Evolutionary conservation across 1,140 invertebrate genomes (phyloP).

Genomic region (Portunus trituberculatus): DNA sequence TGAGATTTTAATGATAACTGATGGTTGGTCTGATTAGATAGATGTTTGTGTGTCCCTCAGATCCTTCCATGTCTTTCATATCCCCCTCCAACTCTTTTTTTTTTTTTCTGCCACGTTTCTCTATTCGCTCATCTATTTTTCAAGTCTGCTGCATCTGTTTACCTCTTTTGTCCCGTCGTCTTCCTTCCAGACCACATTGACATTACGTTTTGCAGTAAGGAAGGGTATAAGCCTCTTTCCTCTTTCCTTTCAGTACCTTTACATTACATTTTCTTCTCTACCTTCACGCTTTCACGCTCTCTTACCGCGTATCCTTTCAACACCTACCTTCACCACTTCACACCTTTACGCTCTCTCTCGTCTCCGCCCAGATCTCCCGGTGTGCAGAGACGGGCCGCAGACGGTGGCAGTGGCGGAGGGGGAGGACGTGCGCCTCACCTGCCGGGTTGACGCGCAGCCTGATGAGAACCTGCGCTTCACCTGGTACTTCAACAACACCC

Average conservation of each 20-base stretch:
- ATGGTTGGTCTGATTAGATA: no score
- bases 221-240: neutral
- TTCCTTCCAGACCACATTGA: neutral
- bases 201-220: no score
- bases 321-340: neutral
- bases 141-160: neutral
- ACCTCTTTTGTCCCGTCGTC: neutral
- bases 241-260: neutral
- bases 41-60: no score
- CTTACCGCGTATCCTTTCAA: neutral
- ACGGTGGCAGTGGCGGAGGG: constrained; percentile 75
- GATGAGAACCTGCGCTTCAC: constrained; percentile 70
- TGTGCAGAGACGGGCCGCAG: constrained; percentile 65
- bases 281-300: neutral
- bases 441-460: constrained; percentile 72
- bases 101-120: neutral
- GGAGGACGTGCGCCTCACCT: constrained; percentile 69
- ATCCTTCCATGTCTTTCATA: no score
- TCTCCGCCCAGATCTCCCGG: constrained; percentile 63
- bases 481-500: constrained; percentile 76
- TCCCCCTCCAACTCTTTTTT: no score
- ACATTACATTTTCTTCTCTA: neutral
- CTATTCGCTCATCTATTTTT: neutral
- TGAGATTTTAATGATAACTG: no score
- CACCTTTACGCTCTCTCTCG: neutral